Evolutionary conservation across 2,113 vertebrate species (phyloP), one percentile per base, ranked within the genome.

Genomic region (Perognathus longimembris): DNA sequence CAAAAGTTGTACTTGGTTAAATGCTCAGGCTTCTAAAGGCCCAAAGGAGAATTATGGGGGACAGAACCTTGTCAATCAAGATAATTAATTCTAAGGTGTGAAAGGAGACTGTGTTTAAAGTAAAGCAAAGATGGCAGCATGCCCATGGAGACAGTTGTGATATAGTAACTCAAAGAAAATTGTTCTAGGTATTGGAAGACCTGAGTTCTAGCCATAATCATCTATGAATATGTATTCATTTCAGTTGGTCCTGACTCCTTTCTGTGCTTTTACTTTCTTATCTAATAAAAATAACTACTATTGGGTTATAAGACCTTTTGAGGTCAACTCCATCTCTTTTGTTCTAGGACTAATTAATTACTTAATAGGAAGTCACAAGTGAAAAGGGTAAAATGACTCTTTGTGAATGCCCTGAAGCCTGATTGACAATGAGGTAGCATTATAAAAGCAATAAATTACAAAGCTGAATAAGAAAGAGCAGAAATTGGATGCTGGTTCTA

Each of bases 1-100:
- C 17, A 26, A 66, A 93, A 80, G 7, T 85, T 88, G 30, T 77
- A 73, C 85, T 92, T 95, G 70, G 69, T 88, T 87, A 32, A 78
- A 93, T 70, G 69, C 30, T 94, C 54, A 92, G 81, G 20, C 4
- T 22, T 88, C 79, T 83, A 73, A 94, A 77, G 32, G n/a, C n/a
- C 40, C 70, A 93, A 75, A 90, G 38, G 42, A 21, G 32, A 94
- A 89, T 94, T 86, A 86, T 28, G 7, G 30, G 66, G 28, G 54
- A 77, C 38, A 89, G 54, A 92, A 64, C 10, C 73, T 92, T 92
- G 84, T 87, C 67, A 92, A 45, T 67, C 57, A 86, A 71, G 79
- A 74, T 82, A 71, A 90, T 63, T 82, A 71, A 90, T 63, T 93
- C 32, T 85, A 90, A 88, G 40, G 36, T 88, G 70, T 93, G 76